Conservation (phyloP, 92 coral and sea anemone species). For the Virgularia gustaviana region DNA sequence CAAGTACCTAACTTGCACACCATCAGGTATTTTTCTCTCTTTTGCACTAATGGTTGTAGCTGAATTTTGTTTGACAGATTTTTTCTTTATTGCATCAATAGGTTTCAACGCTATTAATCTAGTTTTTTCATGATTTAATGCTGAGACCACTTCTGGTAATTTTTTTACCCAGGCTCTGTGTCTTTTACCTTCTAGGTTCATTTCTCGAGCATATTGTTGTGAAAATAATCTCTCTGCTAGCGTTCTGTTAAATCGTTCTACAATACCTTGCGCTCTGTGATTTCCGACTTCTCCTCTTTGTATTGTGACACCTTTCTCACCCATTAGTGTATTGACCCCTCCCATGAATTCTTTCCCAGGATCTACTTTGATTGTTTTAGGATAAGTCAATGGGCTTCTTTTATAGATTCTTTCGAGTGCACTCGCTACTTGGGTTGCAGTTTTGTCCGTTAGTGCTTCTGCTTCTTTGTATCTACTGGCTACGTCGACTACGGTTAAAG, state of each 20-base stretch:
- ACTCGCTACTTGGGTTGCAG: not conserved
- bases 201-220: constrained; percentile 28
- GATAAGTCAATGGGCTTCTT: constrained; percentile 16
- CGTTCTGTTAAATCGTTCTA: constrained; percentile 29
- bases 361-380: constrained; percentile 23
- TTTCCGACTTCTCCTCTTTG: constrained; percentile 7
- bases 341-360: constrained; percentile 26
- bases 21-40: not conserved
- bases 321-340: not conserved
- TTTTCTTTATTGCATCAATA: constrained; percentile 10
- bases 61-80: constrained; percentile 11
- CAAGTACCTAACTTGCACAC: constrained; percentile 14
- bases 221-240: constrained; percentile 27
- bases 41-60: not conserved
- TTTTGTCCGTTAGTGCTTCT: constrained; percentile 14
- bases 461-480: constrained; percentile 26
- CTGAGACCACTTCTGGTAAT: constrained; percentile 16
- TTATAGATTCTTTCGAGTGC: constrained; percentile 25
- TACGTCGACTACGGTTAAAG: constrained; percentile 22
- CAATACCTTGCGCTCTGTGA: constrained; percentile 32
- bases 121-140: constrained; percentile 21
- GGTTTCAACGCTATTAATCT: constrained; percentile 25
- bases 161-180: constrained; percentile 24
- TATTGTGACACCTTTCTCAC: not conserved
- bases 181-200: constrained; percentile 10